A percentile compares a stretch with the other conserved stretches of the same genome.
Evolutionary conservation across 2,888 invertebrate species (phyloP).

Genomic region (Sinelater perroti): DNA sequence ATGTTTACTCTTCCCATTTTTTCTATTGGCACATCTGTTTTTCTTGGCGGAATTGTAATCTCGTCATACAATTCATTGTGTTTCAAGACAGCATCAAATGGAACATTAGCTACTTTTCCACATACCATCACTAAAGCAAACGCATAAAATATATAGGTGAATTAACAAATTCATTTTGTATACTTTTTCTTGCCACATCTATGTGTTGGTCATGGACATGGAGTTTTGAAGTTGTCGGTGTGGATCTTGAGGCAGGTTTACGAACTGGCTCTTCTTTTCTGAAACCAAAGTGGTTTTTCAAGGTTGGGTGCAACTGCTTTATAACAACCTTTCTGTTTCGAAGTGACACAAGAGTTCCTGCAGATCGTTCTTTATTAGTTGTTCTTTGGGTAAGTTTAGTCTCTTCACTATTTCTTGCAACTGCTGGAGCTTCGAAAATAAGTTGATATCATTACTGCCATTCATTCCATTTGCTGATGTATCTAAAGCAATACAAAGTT

Average conservation of each 20-base stretch:
- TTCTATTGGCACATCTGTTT: conserved; percentile 65
- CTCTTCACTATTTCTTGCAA: conserved; percentile 3
- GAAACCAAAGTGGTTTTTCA: neutral
- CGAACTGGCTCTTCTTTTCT: neutral
- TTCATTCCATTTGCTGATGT: too few species aligned
- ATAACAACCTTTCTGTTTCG: neutral
- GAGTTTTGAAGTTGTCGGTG: neutral
- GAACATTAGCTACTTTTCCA: conserved; percentile 62
- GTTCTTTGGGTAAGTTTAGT: neutral
- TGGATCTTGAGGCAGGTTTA: neutral
- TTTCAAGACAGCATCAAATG: conserved; percentile 78
- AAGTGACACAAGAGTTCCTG: conserved; percentile 1
- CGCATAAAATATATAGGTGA: conserved; percentile 2
- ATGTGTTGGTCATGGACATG: conserved; percentile 27
- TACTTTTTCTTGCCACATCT: conserved; percentile 24
- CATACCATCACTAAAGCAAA: conserved; percentile 45
- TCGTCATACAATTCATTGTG: conserved; percentile 84
- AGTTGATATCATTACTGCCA: too few species aligned
- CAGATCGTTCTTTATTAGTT: conserved; percentile 4
- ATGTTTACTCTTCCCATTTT: conserved; percentile 62
- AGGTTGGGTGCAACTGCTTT: too few species aligned
- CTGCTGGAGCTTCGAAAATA: neutral
- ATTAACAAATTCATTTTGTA: conserved; percentile 7
- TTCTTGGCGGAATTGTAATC: conserved; percentile 81
- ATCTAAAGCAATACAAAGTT: too few species aligned